These are phyloP conservation scores for Drosophila rufa DNA, from an alignment of 1,140 invertebrate genomes.

Conservation along the genomic window DNA sequence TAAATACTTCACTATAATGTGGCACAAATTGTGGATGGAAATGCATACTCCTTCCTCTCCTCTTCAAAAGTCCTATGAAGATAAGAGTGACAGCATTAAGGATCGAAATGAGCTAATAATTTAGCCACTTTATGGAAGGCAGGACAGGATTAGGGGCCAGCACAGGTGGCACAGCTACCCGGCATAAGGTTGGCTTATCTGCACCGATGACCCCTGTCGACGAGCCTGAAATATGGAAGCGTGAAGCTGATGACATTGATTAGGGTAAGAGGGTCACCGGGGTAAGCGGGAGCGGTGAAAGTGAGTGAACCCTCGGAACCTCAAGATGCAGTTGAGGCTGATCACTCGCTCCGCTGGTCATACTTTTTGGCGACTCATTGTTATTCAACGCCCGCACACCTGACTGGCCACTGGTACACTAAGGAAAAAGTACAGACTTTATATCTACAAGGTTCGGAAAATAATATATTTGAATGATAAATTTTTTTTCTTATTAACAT, in stretches of 20 bases:
- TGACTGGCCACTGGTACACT: constrained; percentile 42
- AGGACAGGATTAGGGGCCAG: constrained; percentile 25
- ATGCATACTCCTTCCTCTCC: not conserved
- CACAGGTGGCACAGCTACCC: constrained; percentile 50
- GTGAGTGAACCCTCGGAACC: constrained; percentile 23
- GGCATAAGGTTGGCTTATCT: constrained; percentile 47
- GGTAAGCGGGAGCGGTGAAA: constrained; percentile 26
- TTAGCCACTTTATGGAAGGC: constrained; percentile 58
- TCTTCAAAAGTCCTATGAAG: not conserved
- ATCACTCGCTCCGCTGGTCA: not conserved
- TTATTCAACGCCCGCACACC: constrained; percentile 28
- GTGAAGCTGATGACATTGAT: constrained; percentile 78
- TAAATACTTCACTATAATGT: not conserved
- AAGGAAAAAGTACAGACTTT: no score
- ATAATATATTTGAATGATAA: no score
- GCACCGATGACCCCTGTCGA: constrained; percentile 8
- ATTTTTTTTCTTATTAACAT: no score
- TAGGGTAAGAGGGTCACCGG: constrained; percentile 54
- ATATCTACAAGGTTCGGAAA: no score
- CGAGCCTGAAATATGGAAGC: constrained; percentile 55
- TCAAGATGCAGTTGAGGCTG: constrained; percentile 13
- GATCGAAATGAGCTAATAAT: constrained; percentile 46
- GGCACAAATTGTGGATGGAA: not conserved
- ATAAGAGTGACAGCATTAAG: constrained; percentile 32
- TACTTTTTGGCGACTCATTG: constrained; percentile 27